Evolutionary conservation across 2,113 vertebrate species (phyloP).

Genomic region (Tretioscincus oriximinensis): DNA sequence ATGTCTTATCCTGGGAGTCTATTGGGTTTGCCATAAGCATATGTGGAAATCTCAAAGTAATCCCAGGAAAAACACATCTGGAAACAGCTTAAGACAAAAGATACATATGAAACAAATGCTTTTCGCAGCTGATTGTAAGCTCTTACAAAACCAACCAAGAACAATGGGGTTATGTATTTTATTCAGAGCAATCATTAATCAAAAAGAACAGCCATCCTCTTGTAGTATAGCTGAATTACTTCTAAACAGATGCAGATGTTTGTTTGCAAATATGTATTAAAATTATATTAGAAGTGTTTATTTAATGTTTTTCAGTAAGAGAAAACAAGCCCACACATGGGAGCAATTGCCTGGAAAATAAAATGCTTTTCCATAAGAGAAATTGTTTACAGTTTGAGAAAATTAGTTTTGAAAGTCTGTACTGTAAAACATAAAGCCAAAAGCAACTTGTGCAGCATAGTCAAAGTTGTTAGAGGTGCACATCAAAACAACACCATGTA

Average conservation of each 20-base stretch:
- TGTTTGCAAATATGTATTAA: constrained; percentile 22
- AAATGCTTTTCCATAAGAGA: neutral
- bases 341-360: neutral
- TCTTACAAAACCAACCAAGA: neutral
- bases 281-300: constrained; percentile 23
- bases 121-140: neutral
- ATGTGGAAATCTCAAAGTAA: no score
- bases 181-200: constrained; percentile 8
- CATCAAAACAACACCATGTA: constrained; percentile 61
- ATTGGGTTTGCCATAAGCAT: no score
- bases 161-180: neutral
- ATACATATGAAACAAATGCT: neutral
- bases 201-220: constrained; percentile 12
- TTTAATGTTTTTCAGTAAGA: constrained; percentile 29
- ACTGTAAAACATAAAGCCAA: neutral
- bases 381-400: constrained; percentile 18
- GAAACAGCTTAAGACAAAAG: neutral
- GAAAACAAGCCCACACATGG: constrained; percentile 24
- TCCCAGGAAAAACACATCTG: neutral
- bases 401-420: constrained; percentile 2
- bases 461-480: constrained; percentile 47
- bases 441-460: constrained; percentile 1
- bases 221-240: neutral
- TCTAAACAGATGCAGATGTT: neutral
- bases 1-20: no score